Percentiles rank a stretch among this genome's conserved stretches.
phyloP scores from a whole-genome alignment of 2,888 invertebrate species.

The Orchesellides sinensis region DNA sequence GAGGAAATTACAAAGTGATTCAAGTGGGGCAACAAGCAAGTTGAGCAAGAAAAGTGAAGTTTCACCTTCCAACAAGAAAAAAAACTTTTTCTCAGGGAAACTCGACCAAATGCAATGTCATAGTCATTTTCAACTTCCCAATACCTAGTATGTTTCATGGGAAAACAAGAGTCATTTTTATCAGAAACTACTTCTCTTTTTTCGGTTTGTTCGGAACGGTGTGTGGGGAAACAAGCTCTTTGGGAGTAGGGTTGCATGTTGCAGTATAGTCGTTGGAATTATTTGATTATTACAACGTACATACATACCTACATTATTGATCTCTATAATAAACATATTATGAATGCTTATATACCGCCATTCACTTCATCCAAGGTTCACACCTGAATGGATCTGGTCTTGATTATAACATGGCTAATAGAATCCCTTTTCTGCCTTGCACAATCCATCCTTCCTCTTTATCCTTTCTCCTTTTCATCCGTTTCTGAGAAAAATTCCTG shows the following conservation, averaged over 20 bases:
- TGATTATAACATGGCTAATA: conserved; percentile 33
- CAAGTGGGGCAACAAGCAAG: conserved; percentile 14
- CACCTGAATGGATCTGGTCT: conserved; percentile 36
- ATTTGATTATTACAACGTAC: no score
- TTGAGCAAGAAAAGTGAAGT: background rate
- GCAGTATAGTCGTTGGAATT: no score
- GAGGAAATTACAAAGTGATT: background rate
- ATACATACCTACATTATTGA: no score
- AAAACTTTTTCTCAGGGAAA: background rate
- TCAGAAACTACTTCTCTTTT: conserved; percentile 36
- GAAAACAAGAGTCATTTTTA: conserved; percentile 52
- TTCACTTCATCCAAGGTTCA: conserved; percentile 43
- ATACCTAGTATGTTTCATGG: conserved; percentile 48
- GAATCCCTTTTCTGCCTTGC: conserved; percentile 49
- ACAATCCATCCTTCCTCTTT: conserved; percentile 25
- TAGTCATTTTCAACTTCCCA: conserved; percentile 37
- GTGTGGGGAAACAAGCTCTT: conserved; percentile 22
- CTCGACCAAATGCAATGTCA: conserved; percentile 45
- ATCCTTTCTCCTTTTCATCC: conserved; percentile 2
- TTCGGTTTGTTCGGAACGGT: conserved; percentile 6
- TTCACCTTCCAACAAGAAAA: background rate
- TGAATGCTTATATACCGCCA: conserved; percentile 5
- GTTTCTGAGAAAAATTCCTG: background rate
- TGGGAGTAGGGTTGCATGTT: no score
- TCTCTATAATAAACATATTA: no score